These are phyloP conservation scores for Ctenochaetus hawaiiensis DNA, from an alignment of 2,797 vertebrate genomes.

Conservation along the genomic window DNA sequence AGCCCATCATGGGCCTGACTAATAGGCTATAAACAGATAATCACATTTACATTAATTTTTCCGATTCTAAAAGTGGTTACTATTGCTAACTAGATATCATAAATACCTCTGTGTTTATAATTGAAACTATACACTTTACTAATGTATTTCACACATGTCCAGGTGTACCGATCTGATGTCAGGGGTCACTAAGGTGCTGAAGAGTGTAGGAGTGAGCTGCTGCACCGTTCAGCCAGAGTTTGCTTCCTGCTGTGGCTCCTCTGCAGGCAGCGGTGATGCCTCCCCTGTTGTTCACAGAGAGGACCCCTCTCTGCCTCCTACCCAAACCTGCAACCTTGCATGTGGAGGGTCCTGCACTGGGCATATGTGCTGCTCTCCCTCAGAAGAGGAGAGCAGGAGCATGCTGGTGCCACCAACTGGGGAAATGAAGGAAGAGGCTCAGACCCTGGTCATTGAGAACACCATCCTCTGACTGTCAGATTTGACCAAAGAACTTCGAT, in stretches of 20 bases:
- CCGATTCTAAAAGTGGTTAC: no score
- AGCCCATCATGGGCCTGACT: no score
- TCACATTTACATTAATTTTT: no score
- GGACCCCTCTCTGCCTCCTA: constrained; percentile 7
- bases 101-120: not conserved
- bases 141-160: constrained; percentile 5
- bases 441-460: constrained; percentile 75
- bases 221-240: constrained; percentile 87
- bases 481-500: not conserved
- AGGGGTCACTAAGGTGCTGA: constrained; percentile 76
- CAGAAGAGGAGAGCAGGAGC: constrained; percentile 27
- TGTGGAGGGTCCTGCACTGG: constrained; percentile 75
- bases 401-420: constrained; percentile 44
- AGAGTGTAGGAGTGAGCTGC: constrained; percentile 75
- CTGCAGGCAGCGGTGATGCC: constrained; percentile 2
- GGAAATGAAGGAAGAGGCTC: constrained; percentile 54
- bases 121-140: not conserved
- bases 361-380: constrained; percentile 79
- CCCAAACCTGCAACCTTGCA: constrained; percentile 70
- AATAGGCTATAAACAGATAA: no score
- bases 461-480: constrained; percentile 51
- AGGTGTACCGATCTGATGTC: constrained; percentile 76
- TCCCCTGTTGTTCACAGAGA: constrained; percentile 24
- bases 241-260: not conserved
- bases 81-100: no score